Conservation (phyloP, 2,888 invertebrate genomes). For the Dione juno region DNA sequence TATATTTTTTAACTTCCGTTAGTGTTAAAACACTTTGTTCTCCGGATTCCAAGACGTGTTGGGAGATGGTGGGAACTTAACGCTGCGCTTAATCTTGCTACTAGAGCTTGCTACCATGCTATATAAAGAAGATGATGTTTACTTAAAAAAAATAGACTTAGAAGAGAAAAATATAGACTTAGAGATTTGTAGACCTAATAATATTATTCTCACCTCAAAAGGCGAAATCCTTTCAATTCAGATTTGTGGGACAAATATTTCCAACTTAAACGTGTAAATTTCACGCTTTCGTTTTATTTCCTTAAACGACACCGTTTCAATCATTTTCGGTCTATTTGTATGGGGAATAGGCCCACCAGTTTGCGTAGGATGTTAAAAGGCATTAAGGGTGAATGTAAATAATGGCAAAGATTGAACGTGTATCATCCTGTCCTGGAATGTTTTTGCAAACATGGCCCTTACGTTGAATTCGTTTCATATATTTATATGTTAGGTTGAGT, state of each 20-base stretch:
- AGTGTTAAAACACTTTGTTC: no score
- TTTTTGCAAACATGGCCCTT: conserved; percentile 38
- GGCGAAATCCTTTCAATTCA: conserved; percentile 10
- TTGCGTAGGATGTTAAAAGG: conserved; percentile 48
- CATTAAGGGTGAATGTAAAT: conserved; percentile 49
- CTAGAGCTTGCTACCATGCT: no score
- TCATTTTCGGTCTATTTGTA: conserved; percentile 45
- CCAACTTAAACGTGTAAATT: conserved; percentile 37
- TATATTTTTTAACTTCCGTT: no score
- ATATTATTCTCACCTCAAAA: conserved; percentile 5
- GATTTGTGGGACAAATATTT: conserved; percentile 28
- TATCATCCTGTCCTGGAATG: conserved; percentile 36
- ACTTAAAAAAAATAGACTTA: conserved; percentile 7
- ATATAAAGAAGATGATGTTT: no score
- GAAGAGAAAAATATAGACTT: no score
- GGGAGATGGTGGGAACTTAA: no score
- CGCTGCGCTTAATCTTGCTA: no score
- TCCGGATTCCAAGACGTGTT: no score
- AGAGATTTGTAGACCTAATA: not conserved
- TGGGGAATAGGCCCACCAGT: conserved; percentile 45
- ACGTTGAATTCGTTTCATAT: conserved; percentile 33
- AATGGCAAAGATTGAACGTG: conserved; percentile 46
- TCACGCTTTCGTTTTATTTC: conserved; percentile 32
- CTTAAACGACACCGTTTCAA: conserved; percentile 41
- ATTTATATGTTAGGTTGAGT: conserved; percentile 33